A percentile compares a stretch with the other conserved stretches of the same genome.
phyloP scores from a whole-genome alignment of 2,797 vertebrate genomes.

The Lacerta agilis region DNA sequence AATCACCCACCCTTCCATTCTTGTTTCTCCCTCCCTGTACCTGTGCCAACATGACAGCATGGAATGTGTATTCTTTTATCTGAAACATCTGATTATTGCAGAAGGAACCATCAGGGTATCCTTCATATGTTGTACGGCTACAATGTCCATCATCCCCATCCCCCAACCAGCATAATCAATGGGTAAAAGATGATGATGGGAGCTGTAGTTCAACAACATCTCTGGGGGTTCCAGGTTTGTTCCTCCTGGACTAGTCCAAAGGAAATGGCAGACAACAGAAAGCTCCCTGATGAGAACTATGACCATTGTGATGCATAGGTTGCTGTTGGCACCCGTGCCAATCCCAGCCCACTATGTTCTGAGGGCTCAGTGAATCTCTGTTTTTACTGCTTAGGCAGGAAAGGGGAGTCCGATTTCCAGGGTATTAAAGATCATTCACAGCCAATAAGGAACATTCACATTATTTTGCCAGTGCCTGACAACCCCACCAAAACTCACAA shows the following conservation, averaged over 20 bases:
- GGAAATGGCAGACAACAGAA: constrained; percentile 14
- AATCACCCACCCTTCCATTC: not conserved
- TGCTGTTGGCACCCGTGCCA: no score
- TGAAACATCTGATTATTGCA: constrained; percentile 13
- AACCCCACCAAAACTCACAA: not conserved
- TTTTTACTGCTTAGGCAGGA: not conserved
- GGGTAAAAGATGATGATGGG: no score
- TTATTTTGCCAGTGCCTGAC: not conserved
- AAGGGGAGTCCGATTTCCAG: not conserved
- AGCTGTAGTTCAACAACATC: no score
- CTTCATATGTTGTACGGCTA: no score
- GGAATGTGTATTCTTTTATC: constrained; percentile 14
- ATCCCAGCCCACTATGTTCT: not conserved
- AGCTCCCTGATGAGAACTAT: not conserved
- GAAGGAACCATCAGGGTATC: no score
- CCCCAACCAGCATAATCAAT: no score
- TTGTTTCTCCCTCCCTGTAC: not conserved
- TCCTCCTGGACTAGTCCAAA: constrained; percentile 22
- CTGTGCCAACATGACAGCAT: not conserved
- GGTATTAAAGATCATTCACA: not conserved
- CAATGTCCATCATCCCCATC: no score
- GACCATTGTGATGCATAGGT: not conserved
- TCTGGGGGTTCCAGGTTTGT: not conserved
- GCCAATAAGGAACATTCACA: not conserved
- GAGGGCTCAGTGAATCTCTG: not conserved